These are phyloP conservation scores for Schmidtea mediterranea DNA, from an alignment of 1,140 invertebrate species.

Conservation along the genomic window DNA sequence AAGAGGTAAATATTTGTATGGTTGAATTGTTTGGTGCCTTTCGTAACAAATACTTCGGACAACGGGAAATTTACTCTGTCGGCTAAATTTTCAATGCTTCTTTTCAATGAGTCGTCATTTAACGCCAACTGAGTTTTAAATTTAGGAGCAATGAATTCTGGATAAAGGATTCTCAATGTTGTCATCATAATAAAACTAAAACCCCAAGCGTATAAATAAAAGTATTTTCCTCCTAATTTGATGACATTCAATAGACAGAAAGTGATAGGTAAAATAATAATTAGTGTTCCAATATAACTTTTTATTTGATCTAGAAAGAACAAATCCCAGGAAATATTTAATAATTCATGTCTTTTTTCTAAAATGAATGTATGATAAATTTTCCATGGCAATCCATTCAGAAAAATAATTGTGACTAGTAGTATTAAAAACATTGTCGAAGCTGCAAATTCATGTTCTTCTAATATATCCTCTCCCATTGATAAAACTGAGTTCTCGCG, in stretches of 20 bases:
- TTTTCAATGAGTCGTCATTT: constrained; percentile 56
- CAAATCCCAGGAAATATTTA: too few species aligned
- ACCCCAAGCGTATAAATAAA: constrained; percentile 77
- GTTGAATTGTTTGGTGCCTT: constrained; percentile 74
- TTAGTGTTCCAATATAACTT: too few species aligned
- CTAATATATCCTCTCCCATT: too few species aligned
- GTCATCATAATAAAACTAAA: constrained; percentile 42
- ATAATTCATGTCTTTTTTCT: too few species aligned
- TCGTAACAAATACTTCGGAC: constrained; percentile 77
- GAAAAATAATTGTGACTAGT: constrained; percentile 71
- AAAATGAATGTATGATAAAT: too few species aligned
- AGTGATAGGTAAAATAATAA: constrained; percentile 48
- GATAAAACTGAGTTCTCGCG: too few species aligned
- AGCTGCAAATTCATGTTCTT: constrained; percentile 55
- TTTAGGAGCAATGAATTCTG: constrained; percentile 77
- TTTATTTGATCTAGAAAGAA: too few species aligned
- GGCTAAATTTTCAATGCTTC: constrained; percentile 62
- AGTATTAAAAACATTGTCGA: constrained; percentile 72
- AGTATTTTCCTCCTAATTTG: constrained; percentile 46
- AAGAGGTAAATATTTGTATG: constrained; percentile 96
- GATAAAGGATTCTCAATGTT: constrained; percentile 62
- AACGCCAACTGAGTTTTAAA: constrained; percentile 91
- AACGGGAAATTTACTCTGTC: constrained; percentile 62
- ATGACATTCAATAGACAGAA: constrained; percentile 59
- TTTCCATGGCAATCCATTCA: too few species aligned